Evolutionary conservation across 2,888 invertebrate species (phyloP).

Genomic region (Horisme vitalbata): DNA sequence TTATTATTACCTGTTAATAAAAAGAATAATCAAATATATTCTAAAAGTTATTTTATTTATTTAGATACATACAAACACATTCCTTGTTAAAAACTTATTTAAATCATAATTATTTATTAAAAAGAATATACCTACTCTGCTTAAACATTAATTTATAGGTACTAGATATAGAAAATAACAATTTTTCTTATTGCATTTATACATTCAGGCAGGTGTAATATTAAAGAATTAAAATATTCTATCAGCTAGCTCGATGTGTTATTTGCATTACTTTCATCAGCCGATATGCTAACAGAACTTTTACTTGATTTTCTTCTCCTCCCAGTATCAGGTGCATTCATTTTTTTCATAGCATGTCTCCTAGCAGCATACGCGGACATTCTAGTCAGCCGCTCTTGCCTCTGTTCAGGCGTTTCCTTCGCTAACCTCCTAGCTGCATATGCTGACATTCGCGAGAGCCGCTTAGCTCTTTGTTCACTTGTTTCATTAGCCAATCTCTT

Average conservation of each 20-base stretch:
- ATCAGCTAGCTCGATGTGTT: constrained; percentile 33
- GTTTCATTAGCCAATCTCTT: constrained; percentile 65
- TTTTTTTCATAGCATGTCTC: constrained; percentile 63
- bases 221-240: background rate
- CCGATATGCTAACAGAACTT: constrained; percentile 2
- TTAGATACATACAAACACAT: too few relatives aligned
- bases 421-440: constrained; percentile 73
- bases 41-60: constrained; percentile 4
- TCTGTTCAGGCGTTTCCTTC: constrained; percentile 66
- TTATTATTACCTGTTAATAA: too few relatives aligned
- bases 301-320: constrained; percentile 3
- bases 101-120: too few relatives aligned
- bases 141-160: too few relatives aligned
- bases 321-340: constrained; percentile 10
- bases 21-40: constrained; percentile 8
- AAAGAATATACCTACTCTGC: too few relatives aligned
- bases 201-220: constrained; percentile 2
- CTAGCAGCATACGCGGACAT: constrained; percentile 75
- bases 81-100: too few relatives aligned
- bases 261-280: constrained; percentile 9
- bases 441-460: constrained; percentile 72
- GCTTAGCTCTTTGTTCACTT: constrained; percentile 62
- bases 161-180: too few relatives aligned
- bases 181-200: background rate
- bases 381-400: constrained; percentile 57